Evolutionary conservation across 1,140 invertebrate genomes (phyloP), one percentile per base, ranked within the genome.

Genomic region (Whitmania pigra): DNA sequence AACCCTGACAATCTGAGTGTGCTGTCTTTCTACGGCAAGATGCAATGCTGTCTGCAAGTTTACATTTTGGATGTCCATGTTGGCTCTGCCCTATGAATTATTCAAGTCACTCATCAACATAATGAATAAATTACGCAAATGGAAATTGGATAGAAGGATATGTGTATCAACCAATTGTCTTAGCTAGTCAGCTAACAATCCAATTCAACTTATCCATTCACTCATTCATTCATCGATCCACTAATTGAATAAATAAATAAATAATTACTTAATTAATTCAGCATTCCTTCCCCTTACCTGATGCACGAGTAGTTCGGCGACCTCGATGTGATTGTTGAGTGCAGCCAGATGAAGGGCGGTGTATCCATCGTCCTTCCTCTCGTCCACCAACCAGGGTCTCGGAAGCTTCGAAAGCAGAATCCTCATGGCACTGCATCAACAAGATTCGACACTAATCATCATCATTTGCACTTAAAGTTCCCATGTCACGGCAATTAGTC

Each of bases 311-410:
- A 95, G 86, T 81, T 95, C 92, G 0, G 92, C 92, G n/a, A 97
- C 93, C 83, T 96, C 92, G 0, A 94, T 90, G 82, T 97, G 94
- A 84, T 97, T 97, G 83, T 97, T 97, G 7, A 97, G 87, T 0
- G 93, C 92, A 0, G 94, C 93, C 76, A 97, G 85, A 82, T 97
- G 94, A 18, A 97, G 85, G 0, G 94, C 93, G 0, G 94, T 97
- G 84, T 96, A 97, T 2, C 94, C 94, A 80, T 98, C 94, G 80
- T 97, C 93, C 82, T 97, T 97, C 78, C 94, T 94, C 81, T 97
- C 94, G 83, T 97, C 94, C 36, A 97, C 93, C 77, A 97, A 91
- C 94, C 94, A 98, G 2, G 90, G 88, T n/a, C 93, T 86, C 9
- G 92, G 90, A 36, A 94, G 85, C 83, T 95, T 94, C 43, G 88